Evolutionary conservation across 2,888 invertebrate species (phyloP).

Genomic region (Drosophila maculinotata): DNA sequence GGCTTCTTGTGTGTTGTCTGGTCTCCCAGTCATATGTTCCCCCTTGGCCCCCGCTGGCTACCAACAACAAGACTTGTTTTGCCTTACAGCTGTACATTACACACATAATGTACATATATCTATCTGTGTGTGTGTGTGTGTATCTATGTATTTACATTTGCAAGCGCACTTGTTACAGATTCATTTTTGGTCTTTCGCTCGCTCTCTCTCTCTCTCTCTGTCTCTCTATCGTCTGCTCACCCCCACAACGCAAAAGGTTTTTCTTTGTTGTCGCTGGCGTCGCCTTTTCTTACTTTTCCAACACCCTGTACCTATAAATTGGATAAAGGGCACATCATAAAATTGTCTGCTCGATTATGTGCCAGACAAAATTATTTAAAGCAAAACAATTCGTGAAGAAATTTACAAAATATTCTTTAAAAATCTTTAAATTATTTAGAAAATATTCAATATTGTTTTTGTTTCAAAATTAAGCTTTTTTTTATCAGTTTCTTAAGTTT

Average conservation of each 20-base stretch:
- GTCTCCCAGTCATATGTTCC: slow-evolving; percentile 33
- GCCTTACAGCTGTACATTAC: slow-evolving; percentile 38
- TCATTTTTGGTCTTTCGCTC: slow-evolving; percentile 42
- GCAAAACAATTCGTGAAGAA: no score
- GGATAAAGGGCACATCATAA: background rate
- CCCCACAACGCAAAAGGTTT: slow-evolving; percentile 47
- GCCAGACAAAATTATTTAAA: no score
- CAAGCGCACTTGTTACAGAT: slow-evolving; percentile 72
- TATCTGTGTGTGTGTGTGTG: background rate
- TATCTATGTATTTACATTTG: slow-evolving; percentile 9
- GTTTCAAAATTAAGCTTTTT: no score
- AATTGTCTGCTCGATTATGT: slow-evolving; percentile 2
- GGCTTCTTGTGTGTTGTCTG: slow-evolving; percentile 45
- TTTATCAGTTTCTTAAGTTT: no score
- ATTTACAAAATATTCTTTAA: no score
- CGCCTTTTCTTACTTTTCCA: slow-evolving; percentile 22
- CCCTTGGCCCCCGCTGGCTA: background rate
- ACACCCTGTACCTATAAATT: slow-evolving; percentile 22
- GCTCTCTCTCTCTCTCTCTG: no score
- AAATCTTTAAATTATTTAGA: no score
- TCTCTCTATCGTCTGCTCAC: no score
- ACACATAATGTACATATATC: slow-evolving; percentile 16
- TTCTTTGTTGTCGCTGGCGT: slow-evolving; percentile 49
- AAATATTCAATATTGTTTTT: no score
- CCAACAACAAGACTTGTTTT: slow-evolving; percentile 45